Conservation (phyloP, 2,797 vertebrate genomes). For the Cygnus olor region DNA sequence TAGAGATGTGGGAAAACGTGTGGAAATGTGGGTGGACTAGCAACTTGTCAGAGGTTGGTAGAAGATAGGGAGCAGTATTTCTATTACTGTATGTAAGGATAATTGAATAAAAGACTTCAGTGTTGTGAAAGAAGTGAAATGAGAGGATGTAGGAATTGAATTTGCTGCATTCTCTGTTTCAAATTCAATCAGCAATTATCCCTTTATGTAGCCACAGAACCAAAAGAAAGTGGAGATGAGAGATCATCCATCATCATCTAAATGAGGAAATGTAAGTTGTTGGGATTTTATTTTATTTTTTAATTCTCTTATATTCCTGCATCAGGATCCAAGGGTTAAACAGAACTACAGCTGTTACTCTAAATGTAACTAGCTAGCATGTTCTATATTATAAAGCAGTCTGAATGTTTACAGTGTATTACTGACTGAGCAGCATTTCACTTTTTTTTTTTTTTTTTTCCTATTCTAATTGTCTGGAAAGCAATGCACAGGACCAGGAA, state of each 20-base stretch:
- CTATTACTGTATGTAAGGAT: not conserved
- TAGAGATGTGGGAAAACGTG: not conserved
- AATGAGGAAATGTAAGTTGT: not conserved
- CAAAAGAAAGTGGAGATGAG: not conserved
- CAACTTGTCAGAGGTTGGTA: not conserved
- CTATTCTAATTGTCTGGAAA: conserved; percentile 33
- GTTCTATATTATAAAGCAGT: not conserved
- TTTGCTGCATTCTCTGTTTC: conserved; percentile 12
- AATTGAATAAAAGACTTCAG: not conserved
- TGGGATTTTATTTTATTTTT: not conserved
- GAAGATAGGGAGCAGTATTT: not conserved
- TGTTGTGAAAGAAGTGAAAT: not conserved
- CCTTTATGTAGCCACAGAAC: not conserved
- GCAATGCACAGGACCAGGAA: not conserved
- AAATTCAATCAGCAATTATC: conserved; percentile 16
- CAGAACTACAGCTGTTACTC: not conserved
- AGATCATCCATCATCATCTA: not conserved
- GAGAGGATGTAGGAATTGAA: conserved; percentile 2
- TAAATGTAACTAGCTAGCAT: not conserved
- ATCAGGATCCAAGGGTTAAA: conserved; percentile 1
- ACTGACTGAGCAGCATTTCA: not conserved
- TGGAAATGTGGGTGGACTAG: not conserved
- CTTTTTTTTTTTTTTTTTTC: not conserved
- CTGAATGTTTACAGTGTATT: not conserved
- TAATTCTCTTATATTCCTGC: not conserved